phyloP scores from a whole-genome alignment of 2,888 invertebrate species.

The Leucoma salicis region DNA sequence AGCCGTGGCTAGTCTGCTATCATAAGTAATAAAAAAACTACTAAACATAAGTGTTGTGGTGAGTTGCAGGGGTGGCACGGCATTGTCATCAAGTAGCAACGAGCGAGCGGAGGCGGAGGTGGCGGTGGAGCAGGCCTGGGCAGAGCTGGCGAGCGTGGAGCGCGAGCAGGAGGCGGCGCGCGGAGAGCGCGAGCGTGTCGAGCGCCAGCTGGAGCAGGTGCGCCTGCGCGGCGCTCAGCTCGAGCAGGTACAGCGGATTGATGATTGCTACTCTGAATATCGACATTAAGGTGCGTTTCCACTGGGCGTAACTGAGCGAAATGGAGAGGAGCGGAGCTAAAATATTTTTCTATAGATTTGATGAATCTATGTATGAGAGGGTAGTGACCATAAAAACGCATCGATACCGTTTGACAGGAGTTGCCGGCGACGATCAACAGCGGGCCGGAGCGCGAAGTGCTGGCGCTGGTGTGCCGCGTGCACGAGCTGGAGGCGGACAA shows the following conservation, averaged over 20 bases:
- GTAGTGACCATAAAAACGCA: no score
- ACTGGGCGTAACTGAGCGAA: no score
- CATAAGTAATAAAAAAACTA: background rate
- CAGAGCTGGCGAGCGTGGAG: slow-evolving; percentile 91
- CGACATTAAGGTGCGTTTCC: no score
- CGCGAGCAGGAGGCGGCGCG: slow-evolving; percentile 92
- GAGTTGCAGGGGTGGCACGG: slow-evolving; percentile 47
- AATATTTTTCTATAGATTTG: no score
- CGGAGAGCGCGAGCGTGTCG: slow-evolving; percentile 87
- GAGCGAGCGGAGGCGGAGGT: slow-evolving; percentile 83
- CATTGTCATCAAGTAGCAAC: slow-evolving; percentile 40
- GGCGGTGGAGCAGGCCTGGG: slow-evolving; percentile 91
- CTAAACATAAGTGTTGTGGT: background rate
- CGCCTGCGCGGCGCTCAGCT: slow-evolving; percentile 89
- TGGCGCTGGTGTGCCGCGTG: slow-evolving; percentile 93
- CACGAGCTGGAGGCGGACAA: slow-evolving; percentile 97
- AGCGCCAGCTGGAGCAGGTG: slow-evolving; percentile 90
- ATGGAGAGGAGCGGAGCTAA: no score
- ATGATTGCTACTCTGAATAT: no score
- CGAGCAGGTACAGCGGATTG: slow-evolving; percentile 90
- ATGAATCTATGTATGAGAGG: no score
- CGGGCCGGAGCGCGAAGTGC: slow-evolving; percentile 94
- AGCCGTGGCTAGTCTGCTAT: background rate
- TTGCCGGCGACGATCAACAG: slow-evolving; percentile 92
- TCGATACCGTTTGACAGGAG: no score